A percentile compares a stretch with the other conserved stretches of the same genome.
Conservation (phyloP, 2,113 vertebrate genomes). For the Zosterops pallidus region DNA sequence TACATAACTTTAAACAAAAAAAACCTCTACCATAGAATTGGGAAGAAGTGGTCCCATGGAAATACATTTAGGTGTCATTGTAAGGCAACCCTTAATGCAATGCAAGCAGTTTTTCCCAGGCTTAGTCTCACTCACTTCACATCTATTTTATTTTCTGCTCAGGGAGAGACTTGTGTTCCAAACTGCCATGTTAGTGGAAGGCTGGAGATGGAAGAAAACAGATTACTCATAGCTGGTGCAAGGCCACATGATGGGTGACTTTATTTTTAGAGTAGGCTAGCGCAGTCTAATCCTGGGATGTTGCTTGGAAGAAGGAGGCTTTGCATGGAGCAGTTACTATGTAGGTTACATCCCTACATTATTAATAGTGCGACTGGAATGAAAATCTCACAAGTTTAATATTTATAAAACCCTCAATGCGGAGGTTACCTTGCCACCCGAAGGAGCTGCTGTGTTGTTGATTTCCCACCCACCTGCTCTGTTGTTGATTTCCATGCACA, state of each 20-base stretch:
- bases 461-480: neutral
- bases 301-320: neutral
- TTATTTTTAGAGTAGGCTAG: conserved; percentile 36
- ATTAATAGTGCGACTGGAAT: neutral
- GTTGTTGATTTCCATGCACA: accelerated
- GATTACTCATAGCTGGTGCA: conserved; percentile 16
- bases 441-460: neutral
- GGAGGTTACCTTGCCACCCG: neutral
- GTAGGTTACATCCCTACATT: neutral
- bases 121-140: neutral
- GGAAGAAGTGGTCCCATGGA: neutral
- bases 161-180: neutral
- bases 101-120: neutral
- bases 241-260: conserved; percentile 24
- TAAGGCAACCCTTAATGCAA: neutral
- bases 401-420: neutral
- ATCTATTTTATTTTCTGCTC: neutral
- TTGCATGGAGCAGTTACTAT: neutral
- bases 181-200: conserved; percentile 14
- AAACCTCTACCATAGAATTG: neutral
- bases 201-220: conserved; percentile 20
- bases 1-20: neutral
- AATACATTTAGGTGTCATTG: neutral
- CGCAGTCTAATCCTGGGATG: neutral
- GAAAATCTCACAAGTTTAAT: neutral